Evolutionary conservation across 37 sponge, comb jelly and placozoan genomes (phyloP), one percentile per base, ranked within the genome.

Genomic region (Axinella damicornis): DNA sequence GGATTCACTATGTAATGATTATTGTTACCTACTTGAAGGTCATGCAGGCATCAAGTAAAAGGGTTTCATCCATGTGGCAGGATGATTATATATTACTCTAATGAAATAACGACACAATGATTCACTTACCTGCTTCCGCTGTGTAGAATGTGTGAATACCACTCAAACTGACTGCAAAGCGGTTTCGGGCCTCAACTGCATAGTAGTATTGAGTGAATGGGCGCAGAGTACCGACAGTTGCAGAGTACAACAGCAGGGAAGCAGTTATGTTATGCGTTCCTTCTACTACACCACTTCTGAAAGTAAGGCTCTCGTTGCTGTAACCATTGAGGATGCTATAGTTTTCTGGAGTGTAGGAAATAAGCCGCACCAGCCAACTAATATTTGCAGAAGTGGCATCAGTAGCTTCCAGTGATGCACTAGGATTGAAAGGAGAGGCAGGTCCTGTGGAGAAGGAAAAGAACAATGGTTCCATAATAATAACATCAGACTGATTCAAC

Each of bases 161-260:
- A 46, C 30, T 73, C 56, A 19, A 5, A 22, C 56, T 39, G 21
- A 56, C 11, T 22, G 54, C 25, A 53, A 73, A 73, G 12, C 56
- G 53, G 27, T 78, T 78, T n/a, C 52, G 34, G 28, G 79, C 65
- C 38, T 46, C 62, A 41, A 78, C 21, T 38, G 53, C 65, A 53
- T 64, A 78, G 36, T 78, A 63, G 79, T 78, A 78, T 16, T 6
- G 61, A 34, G 61, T 34, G 61, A 60, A 78, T 20, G 79, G 79
- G 65, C 38, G 19, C 66, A 78, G 53, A 22, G 53, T 53, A 14
- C 53, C 40, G 53, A 78, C 27, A 53, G 39, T 73, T 12, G 56
- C 24, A n/a, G 74, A 73, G 28, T 53, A 52, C 4, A 28, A 24
- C 74, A 73, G 22, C 21, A 36, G 31, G 27, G 27, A 53, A 9